Conservation (phyloP, 2,797 vertebrate genomes). For the Merluccius polli region DNA sequence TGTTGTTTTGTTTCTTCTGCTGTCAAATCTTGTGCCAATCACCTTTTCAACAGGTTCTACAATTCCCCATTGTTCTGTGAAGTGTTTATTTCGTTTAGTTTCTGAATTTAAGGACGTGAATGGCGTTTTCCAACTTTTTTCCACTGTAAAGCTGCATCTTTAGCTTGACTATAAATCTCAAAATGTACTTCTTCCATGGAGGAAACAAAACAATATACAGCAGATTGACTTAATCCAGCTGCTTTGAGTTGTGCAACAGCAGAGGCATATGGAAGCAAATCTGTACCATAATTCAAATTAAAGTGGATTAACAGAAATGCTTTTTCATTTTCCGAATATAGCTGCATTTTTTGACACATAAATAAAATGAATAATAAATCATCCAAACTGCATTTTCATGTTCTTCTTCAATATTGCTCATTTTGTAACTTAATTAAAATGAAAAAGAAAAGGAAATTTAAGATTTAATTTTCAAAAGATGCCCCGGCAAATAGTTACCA, state of each 20-base stretch:
- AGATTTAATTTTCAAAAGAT: too few relatives aligned
- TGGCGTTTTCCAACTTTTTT: slow-evolving; percentile 28
- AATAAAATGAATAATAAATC: too few relatives aligned
- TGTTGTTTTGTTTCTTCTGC: slow-evolving; percentile 31
- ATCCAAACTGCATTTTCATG: too few relatives aligned
- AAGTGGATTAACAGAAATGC: too few relatives aligned
- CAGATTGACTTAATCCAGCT: slow-evolving; percentile 21
- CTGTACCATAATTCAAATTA: too few relatives aligned
- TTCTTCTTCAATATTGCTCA: too few relatives aligned
- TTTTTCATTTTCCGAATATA: too few relatives aligned
- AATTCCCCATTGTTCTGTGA: slow-evolving; percentile 26
- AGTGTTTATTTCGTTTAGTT: slow-evolving; percentile 17
- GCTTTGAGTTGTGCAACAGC: slow-evolving; percentile 22
- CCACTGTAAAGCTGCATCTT: slow-evolving; percentile 31
- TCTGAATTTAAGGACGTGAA: slow-evolving; percentile 40
- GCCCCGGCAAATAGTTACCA: too few relatives aligned
- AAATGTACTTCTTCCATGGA: slow-evolving; percentile 20
- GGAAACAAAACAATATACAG: slow-evolving; percentile 25
- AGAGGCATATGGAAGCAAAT: too few relatives aligned
- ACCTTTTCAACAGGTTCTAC: slow-evolving; percentile 36
- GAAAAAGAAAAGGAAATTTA: too few relatives aligned
- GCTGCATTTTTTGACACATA: too few relatives aligned
- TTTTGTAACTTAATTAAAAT: too few relatives aligned
- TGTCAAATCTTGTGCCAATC: slow-evolving; percentile 30
- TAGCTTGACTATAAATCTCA: slow-evolving; percentile 28